Conservation (phyloP, 2,113 vertebrate species). For the Oophaga pumilio region DNA sequence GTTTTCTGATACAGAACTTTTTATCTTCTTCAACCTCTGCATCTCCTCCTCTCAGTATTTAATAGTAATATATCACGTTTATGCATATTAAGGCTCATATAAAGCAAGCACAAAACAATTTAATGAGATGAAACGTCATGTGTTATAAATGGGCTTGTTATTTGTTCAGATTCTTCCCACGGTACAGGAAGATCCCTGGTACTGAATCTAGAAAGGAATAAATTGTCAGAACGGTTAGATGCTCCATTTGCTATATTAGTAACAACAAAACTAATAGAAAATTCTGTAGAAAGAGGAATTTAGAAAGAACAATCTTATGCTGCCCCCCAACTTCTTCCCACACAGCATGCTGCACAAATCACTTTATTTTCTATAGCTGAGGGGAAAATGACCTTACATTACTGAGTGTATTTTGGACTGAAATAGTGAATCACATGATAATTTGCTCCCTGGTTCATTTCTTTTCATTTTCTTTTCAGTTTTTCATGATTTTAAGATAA, state of each 20-base stretch:
- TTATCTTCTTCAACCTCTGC: too few species aligned
- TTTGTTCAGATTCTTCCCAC: conserved; percentile 29
- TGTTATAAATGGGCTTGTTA: conserved; percentile 36
- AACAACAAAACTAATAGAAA: conserved; percentile 17
- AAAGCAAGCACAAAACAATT: too few species aligned
- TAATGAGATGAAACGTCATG: not conserved
- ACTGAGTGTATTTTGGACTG: conserved; percentile 5
- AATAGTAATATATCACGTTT: too few species aligned
- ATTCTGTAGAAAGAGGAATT: not conserved
- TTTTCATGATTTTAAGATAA: not conserved
- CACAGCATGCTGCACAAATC: conserved; percentile 48
- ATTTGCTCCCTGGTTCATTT: not conserved
- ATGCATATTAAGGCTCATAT: too few species aligned
- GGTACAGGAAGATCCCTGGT: conserved; percentile 11
- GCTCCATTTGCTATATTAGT: conserved; percentile 6
- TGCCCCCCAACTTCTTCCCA: not conserved
- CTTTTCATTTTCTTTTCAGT: not conserved
- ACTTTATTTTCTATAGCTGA: conserved; percentile 1
- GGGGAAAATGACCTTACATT: conserved; percentile 64
- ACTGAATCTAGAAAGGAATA: not conserved
- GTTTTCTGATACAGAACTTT: too few species aligned
- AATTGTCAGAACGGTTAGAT: conserved; percentile 1
- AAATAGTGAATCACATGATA: not conserved
- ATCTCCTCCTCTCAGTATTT: too few species aligned
- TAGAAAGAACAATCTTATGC: not conserved